Evolutionary conservation across 2,888 invertebrate species (phyloP).

Genomic region (Busseola fusca): DNA sequence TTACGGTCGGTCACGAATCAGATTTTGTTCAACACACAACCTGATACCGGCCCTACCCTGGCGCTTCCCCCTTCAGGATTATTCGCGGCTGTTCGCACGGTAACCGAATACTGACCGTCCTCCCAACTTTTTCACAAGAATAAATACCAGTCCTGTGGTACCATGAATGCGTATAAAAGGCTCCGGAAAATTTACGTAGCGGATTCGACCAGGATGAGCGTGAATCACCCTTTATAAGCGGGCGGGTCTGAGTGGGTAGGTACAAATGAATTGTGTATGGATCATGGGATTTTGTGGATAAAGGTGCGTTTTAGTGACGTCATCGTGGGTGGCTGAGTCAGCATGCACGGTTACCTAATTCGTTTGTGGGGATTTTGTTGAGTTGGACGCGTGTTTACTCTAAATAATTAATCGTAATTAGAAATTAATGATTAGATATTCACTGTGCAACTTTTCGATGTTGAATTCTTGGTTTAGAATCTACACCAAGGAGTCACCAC

Average conservation of each 20-base stretch:
- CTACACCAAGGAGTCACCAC: too few relatives aligned
- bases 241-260: slow-evolving; percentile 16
- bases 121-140: slow-evolving; percentile 29
- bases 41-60: too few relatives aligned
- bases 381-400: neutral
- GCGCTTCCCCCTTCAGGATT: slow-evolving; percentile 3
- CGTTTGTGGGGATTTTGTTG: slow-evolving; percentile 18
- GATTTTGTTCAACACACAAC: too few relatives aligned
- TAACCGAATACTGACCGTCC: slow-evolving; percentile 11
- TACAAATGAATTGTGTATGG: slow-evolving; percentile 26
- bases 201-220: slow-evolving; percentile 34
- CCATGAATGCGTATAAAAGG: slow-evolving; percentile 40
- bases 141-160: slow-evolving; percentile 24
- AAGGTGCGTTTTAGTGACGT: slow-evolving; percentile 38
- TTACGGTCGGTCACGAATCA: neutral
- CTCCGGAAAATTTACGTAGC: slow-evolving; percentile 33
- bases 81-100: slow-evolving; percentile 16
- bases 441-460: neutral
- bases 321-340: slow-evolving; percentile 23
- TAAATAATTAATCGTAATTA: slow-evolving; percentile 1
- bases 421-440: neutral
- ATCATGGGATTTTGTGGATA: slow-evolving; percentile 21
- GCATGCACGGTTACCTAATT: slow-evolving; percentile 11
- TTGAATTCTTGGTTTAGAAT: neutral
- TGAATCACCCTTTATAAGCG: slow-evolving; percentile 34